These are phyloP conservation scores for Dasypolia templi DNA, from an alignment of 2,888 invertebrate species.

Conservation along the genomic window DNA sequence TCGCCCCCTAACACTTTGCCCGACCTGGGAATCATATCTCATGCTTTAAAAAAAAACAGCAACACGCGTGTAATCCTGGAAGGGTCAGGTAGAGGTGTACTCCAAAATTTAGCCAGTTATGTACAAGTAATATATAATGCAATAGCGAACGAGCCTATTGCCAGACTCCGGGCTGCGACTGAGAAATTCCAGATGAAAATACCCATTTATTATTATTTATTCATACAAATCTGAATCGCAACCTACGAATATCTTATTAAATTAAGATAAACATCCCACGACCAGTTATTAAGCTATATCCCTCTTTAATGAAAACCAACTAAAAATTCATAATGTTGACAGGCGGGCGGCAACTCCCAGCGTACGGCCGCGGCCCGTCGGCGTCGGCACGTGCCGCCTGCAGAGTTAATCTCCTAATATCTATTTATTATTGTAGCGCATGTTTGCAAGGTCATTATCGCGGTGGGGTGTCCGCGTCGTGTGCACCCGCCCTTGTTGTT, in stretches of 20 bases:
- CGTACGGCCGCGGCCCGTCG: conserved; percentile 64
- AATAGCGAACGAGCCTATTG: too few relatives aligned
- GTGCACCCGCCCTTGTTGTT: conserved; percentile 74
- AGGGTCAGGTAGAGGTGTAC: too few relatives aligned
- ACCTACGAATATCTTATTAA: conserved; percentile 20
- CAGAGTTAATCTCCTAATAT: conserved; percentile 82
- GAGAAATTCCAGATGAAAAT: too few relatives aligned
- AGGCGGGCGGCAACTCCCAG: conserved; percentile 67
- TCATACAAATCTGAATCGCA: neutral
- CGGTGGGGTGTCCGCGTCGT: conserved; percentile 71
- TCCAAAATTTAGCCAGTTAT: too few relatives aligned
- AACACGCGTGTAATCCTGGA: too few relatives aligned
- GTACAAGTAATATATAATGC: too few relatives aligned
- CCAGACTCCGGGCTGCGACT: too few relatives aligned
- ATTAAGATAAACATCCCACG: conserved; percentile 53
- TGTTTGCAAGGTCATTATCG: conserved; percentile 83
- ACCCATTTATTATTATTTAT: too few relatives aligned
- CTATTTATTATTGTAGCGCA: conserved; percentile 80
- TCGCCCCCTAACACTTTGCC: too few relatives aligned
- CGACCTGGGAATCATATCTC: too few relatives aligned
- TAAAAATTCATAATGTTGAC: conserved; percentile 70
- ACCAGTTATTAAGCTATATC: conserved; percentile 42
- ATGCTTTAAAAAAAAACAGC: too few relatives aligned
- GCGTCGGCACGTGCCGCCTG: conserved; percentile 67
- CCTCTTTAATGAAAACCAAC: conserved; percentile 56